Conservation (phyloP, 1,140 invertebrate species). For the Atta colombica region DNA sequence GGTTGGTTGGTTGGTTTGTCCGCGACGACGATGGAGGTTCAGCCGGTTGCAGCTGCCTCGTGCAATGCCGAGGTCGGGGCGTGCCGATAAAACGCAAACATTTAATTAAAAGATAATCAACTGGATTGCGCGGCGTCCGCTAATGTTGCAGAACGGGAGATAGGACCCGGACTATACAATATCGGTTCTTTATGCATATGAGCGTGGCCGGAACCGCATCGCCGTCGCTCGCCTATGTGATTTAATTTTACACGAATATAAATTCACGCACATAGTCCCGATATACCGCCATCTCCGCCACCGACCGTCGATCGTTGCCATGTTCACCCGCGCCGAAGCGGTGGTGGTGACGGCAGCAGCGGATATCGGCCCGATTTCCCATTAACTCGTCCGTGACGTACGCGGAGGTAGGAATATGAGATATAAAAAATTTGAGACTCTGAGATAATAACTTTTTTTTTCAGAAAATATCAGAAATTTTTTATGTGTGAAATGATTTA, state of each 20-base stretch:
- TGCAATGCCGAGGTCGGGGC: constrained; percentile 69
- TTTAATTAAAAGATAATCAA: constrained; percentile 86
- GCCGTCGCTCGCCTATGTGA: constrained; percentile 69
- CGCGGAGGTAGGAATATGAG: constrained; percentile 1
- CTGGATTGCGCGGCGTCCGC: constrained; percentile 77
- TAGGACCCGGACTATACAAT: constrained; percentile 75
- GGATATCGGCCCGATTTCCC: constrained; percentile 72
- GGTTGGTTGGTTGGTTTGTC: constrained; percentile 30
- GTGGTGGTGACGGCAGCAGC: not conserved
- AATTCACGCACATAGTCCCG: constrained; percentile 74
- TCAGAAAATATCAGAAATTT: not conserved
- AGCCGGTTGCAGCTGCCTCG: constrained; percentile 64
- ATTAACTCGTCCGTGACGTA: constrained; percentile 34
- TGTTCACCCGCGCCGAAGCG: constrained; percentile 7
- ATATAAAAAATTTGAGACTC: constrained; percentile 11
- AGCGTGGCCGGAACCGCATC: constrained; percentile 46
- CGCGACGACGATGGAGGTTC: constrained; percentile 63
- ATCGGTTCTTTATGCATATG: constrained; percentile 83
- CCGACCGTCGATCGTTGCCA: constrained; percentile 12
- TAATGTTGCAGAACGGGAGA: constrained; percentile 83
- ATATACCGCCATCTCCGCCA: constrained; percentile 64
- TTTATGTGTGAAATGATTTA: not conserved
- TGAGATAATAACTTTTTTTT: not conserved
- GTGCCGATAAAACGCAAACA: constrained; percentile 83
- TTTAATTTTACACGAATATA: constrained; percentile 85